Conservation (phyloP, 2,113 vertebrate species). For the Erinaceus europaeus region DNA sequence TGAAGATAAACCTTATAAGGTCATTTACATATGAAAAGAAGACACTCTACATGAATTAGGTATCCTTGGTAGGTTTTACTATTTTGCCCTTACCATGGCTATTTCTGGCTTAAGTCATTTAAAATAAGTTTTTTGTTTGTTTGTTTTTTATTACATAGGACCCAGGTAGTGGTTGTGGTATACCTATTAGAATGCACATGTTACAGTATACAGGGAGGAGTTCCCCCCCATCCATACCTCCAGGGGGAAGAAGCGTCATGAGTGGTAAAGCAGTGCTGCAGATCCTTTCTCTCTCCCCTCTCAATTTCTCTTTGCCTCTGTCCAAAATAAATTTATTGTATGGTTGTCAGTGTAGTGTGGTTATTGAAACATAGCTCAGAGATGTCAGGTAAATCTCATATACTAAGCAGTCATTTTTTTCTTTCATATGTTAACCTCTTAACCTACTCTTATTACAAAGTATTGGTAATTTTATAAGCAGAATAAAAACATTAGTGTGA, state of each 20-base stretch:
- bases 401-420: background rate
- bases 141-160: no score
- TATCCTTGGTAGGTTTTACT: conserved; percentile 26
- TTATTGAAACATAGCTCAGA: conserved; percentile 3
- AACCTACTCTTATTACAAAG: background rate
- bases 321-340: background rate
- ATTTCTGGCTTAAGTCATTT: background rate
- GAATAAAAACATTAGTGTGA: background rate
- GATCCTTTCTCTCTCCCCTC: no score
- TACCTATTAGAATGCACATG: no score
- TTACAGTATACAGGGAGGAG: no score
- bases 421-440: background rate
- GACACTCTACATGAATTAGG: background rate
- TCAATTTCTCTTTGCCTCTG: no score
- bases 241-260: no score
- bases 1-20: conserved; percentile 39
- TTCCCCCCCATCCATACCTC: no score
- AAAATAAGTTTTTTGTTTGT: no score
- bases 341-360: background rate
- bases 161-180: no score
- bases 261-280: no score
- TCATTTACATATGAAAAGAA: background rate
- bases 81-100: background rate
- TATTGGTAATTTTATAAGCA: background rate
- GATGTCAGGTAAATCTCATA: background rate